Evolutionary conservation across 2,113 vertebrate species (phyloP), one percentile per base, ranked within the genome.

Genomic region (Panurus biarmicus): DNA sequence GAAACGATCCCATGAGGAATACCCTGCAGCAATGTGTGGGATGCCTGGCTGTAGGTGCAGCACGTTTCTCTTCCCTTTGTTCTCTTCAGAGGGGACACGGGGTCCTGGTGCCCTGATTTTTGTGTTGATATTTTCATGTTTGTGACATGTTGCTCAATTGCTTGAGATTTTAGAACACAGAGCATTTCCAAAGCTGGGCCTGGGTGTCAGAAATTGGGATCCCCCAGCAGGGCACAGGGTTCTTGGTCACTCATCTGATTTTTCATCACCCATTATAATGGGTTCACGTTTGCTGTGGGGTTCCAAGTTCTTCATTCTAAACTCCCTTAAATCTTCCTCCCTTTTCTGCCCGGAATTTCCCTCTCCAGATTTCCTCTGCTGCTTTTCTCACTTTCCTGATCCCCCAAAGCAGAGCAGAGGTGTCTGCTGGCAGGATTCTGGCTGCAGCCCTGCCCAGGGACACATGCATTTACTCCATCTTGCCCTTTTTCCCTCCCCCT

Each of bases 41-140:
- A 23, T 20, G 5, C 5, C 2, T 8, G 10, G 11, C 24, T 7
- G 1, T 3, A 2, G 31, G 36, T 19, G 7, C 1, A 5, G 11
- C 4, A 28, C 29, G 1, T 5, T 5, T 0, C 0, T 10, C 1
- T 33, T 61, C 29, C 1, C 23, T 20, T 7, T 1, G 5, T 10
- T 40, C 25, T 19, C 25, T 48, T 31, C 58, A 24, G 47, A 25
- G 56, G 17, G 42, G 21, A 16, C 25, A 14, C 1, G 5, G 17
- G 31, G 12, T 6, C 11, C 36, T 50, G 1, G 0, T 25, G 70
- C 19, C 31, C 58, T 21, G 50, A 8, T 31, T 45, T 56, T 35
- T 15, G 3, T 10, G 18, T 22, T 56, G 15, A 1, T 14, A 12
- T 50, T 19, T 50, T 19, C 54, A 12, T 20, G 24, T 15, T 42